Percentiles rank a stretch among this genome's conserved stretches.
Evolutionary conservation across 2,888 invertebrate species (phyloP).

Genomic region (Opisthograptis luteolata): DNA sequence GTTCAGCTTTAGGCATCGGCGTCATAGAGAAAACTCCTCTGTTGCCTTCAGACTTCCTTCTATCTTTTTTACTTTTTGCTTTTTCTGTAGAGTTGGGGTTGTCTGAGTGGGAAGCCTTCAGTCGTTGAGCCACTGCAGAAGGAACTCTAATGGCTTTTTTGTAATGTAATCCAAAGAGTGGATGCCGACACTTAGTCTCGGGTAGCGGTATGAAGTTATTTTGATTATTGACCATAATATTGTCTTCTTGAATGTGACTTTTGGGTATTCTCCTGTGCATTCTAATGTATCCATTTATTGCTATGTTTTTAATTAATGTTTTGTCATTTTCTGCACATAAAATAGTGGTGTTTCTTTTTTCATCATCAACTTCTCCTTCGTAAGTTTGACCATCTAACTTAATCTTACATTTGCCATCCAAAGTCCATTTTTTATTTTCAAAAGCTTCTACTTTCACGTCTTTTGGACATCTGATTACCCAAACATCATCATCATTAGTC

Average conservation of each 20-base stretch:
- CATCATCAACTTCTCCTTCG: conserved; percentile 50
- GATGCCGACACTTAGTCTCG: conserved; percentile 71
- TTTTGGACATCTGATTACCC: conserved; percentile 63
- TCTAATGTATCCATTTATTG: conserved; percentile 49
- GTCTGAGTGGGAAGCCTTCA: conserved; percentile 29
- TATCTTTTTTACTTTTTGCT: background rate
- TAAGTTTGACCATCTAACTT: conserved; percentile 63
- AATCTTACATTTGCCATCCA: conserved; percentile 61
- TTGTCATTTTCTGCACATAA: conserved; percentile 42
- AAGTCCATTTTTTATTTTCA: conserved; percentile 43
- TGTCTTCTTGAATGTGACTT: conserved; percentile 53
- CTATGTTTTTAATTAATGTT: conserved; percentile 48
- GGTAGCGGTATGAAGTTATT: conserved; percentile 65
- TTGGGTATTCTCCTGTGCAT: conserved; percentile 67
- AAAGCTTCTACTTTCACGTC: conserved; percentile 54
- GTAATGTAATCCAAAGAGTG: conserved; percentile 68
- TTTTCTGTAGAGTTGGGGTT: background rate
- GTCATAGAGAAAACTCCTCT: background rate
- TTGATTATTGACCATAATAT: conserved; percentile 48
- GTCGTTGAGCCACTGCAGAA: conserved; percentile 45
- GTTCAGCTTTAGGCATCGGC: background rate
- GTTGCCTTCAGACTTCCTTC: background rate
- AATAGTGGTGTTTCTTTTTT: conserved; percentile 40
- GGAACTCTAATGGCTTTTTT: conserved; percentile 62
- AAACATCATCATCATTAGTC: conserved; percentile 63